Evolutionary conservation across 92 coral and sea anemone genomes (phyloP), one percentile per base, ranked within the genome.

Genomic region (Ricordea florida): DNA sequence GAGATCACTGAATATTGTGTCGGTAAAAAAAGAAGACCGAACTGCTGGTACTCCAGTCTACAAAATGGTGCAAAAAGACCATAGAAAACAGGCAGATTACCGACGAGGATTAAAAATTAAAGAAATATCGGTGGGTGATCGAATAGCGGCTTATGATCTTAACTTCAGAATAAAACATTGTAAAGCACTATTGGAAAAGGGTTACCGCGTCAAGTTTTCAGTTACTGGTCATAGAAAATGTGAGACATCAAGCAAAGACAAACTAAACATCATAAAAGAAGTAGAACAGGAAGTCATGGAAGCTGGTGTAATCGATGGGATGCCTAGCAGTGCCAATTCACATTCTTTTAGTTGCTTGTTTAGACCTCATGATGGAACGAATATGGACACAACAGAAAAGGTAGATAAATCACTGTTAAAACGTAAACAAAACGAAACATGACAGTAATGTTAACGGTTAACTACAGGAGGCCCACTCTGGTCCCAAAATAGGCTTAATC

Each of bases 11-110:
- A 55, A 53, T 22, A 52, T 70, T 55, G 55, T 55, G 2, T 40
- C 64, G 77, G 30, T 37, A 2, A 55, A 70, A 51, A 55, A 27
- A 31, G 17, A 41, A 10, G 43, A 37, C 37, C 20, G 30, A 52
- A 25, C 65, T 41, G 65, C 37, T 2, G 6, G n/a, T n/a, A n/a
- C 41, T 51, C 65, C 77, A 3, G 77, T 70, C n/a, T 70, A 37
- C 53, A 56, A 25, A 44, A 37, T 70, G 65, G 29, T 70, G 40
- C 47, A 53, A 3, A 70, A 55, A 7, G 7, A 18, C 33, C 52
- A 70, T 13, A 21, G 17, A 5, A 29, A 18, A 70, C 13, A 2
- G 20, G 55, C 41, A 8, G 22, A 40, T 21, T 30, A 22, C 23
- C 23, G 5, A 8, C 53, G 56, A 70, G 16, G 52, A 6, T 10